These are phyloP conservation scores for Cryptoblepharus egeriae DNA, from an alignment of 2,797 vertebrate species.

Conservation along the genomic window DNA sequence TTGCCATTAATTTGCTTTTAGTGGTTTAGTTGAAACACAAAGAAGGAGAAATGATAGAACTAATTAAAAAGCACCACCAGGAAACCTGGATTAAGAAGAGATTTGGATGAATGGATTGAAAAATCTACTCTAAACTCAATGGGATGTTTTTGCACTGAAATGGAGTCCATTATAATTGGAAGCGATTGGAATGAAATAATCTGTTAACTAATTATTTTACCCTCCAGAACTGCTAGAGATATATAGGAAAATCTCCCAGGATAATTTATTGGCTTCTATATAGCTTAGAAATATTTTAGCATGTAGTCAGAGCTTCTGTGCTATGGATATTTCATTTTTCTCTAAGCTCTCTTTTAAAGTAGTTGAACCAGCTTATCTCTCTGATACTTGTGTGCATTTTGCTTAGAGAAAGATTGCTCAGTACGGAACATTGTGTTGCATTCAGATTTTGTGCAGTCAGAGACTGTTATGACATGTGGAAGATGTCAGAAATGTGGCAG, in stretches of 20 bases:
- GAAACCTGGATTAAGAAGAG: conserved; percentile 53
- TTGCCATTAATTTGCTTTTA: conserved; percentile 31
- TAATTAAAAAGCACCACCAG: conserved; percentile 54
- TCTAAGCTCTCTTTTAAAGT: background rate
- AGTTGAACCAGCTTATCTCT: background rate
- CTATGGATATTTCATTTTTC: conserved; percentile 57
- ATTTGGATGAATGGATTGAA: conserved; percentile 56
- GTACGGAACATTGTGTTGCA: background rate
- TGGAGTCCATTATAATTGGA: conserved; percentile 38
- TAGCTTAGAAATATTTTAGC: conserved; percentile 39
- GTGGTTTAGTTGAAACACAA: conserved; percentile 10
- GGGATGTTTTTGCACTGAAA: conserved; percentile 50
- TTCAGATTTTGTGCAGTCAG: background rate
- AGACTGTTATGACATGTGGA: background rate
- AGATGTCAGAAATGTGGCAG: background rate
- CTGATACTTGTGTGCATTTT: background rate
- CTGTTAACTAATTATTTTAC: conserved; percentile 69
- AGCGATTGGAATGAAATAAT: conserved; percentile 66
- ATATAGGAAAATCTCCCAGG: conserved; percentile 42
- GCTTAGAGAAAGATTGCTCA: background rate
- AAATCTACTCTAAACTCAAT: conserved; percentile 54
- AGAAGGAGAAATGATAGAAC: conserved; percentile 45
- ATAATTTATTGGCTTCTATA: conserved; percentile 42
- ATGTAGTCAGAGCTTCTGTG: conserved; percentile 33
- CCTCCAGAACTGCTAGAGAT: conserved; percentile 50